Evolutionary conservation across 1,140 invertebrate species (phyloP).

Genomic region (Nasonia longicornis): DNA sequence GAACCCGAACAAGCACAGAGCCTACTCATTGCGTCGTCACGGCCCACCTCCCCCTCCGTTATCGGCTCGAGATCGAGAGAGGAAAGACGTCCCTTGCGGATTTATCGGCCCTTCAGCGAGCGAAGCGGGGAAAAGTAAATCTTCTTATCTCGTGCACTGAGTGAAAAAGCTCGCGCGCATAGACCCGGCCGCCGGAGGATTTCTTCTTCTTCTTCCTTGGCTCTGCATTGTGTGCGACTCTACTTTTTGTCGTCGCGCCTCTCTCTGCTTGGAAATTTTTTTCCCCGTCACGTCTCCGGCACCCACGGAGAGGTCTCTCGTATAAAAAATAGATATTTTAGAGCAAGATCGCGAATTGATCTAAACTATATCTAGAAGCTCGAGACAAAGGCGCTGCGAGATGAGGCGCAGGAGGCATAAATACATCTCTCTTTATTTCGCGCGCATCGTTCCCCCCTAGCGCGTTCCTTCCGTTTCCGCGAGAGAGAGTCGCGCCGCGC

Average conservation of each 20-base stretch:
- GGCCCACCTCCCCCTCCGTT: background rate
- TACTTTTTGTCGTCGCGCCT: background rate
- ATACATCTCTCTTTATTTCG: constrained; percentile 26
- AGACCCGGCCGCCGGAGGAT: background rate
- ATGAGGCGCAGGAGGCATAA: background rate
- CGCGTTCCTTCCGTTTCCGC: constrained; percentile 9
- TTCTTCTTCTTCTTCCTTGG: background rate
- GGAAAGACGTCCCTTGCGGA: constrained; percentile 26
- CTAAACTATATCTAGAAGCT: background rate
- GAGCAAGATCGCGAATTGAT: background rate
- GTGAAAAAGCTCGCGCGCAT: constrained; percentile 33
- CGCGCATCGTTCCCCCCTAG: constrained; percentile 6
- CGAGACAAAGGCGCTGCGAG: too few relatives aligned
- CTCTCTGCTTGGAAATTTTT: background rate
- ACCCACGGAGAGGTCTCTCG: background rate
- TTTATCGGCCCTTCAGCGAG: constrained; percentile 25
- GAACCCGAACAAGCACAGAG: constrained; percentile 15
- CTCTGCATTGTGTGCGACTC: background rate
- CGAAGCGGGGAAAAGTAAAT: background rate
- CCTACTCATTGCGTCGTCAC: too few relatives aligned
- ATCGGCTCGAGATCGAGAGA: constrained; percentile 11
- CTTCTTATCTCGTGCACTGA: constrained; percentile 23
- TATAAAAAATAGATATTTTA: background rate
- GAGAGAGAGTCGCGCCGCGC: background rate
- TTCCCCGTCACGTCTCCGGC: background rate